These are phyloP conservation scores for Gadus chalcogrammus DNA, from an alignment of 2,113 vertebrate species.

Conservation along the genomic window DNA sequence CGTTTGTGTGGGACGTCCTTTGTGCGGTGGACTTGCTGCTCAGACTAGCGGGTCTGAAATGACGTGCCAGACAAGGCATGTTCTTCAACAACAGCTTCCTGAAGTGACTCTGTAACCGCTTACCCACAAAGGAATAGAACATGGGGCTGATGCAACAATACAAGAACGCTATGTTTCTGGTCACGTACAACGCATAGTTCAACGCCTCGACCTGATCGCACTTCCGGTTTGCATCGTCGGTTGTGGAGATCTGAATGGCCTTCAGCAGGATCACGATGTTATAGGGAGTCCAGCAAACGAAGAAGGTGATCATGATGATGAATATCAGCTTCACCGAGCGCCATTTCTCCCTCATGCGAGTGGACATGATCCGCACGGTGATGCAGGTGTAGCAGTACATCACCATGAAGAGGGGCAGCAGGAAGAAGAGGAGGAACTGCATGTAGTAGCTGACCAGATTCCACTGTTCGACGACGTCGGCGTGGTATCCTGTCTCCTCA, in stretches of 20 bases:
- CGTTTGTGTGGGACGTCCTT: constrained; percentile 46
- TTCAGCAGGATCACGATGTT: constrained; percentile 68
- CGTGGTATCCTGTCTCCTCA: constrained; percentile 38
- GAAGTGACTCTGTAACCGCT: constrained; percentile 77
- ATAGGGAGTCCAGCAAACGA: constrained; percentile 75
- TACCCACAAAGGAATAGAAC: constrained; percentile 75
- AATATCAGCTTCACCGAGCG: constrained; percentile 73
- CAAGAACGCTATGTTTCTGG: constrained; percentile 69
- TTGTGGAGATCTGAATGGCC: constrained; percentile 37
- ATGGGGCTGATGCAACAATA: constrained; percentile 76
- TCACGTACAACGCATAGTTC: constrained; percentile 66
- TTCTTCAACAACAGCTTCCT: constrained; percentile 51
- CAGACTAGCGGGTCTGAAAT: constrained; percentile 45
- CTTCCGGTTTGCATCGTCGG: accelerated
- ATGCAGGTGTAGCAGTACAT: constrained; percentile 73
- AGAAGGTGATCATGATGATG: constrained; percentile 70
- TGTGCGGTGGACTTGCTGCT: constrained; percentile 62
- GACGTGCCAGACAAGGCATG: constrained; percentile 61
- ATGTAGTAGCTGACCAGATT: constrained; percentile 63
- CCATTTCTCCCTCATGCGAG: constrained; percentile 67
- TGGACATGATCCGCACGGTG: constrained; percentile 64
- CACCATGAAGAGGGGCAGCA: constrained; percentile 68
- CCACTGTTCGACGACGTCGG: constrained; percentile 46
- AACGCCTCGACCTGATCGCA: constrained; percentile 21
- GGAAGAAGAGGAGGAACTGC: constrained; percentile 73